phyloP scores from a whole-genome alignment of 2,797 vertebrate species.

The Limosa lapponica region DNA sequence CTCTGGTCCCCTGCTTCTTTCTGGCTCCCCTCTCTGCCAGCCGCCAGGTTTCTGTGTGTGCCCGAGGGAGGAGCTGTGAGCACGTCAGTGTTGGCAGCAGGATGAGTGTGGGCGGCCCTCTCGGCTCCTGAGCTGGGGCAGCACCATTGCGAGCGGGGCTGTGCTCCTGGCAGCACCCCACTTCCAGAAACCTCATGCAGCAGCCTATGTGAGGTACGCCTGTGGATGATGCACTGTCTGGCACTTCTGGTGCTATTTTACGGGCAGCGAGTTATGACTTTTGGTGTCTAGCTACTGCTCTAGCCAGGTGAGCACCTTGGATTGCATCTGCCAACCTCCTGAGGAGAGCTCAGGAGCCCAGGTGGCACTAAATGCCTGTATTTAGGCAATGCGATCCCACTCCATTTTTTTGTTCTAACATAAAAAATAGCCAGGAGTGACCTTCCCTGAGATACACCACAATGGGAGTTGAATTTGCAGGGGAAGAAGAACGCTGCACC shows the following conservation, averaged over 20 bases:
- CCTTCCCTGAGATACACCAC: neutral
- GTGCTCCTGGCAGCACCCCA: neutral
- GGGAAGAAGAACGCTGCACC: neutral
- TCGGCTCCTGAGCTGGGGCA: fast-evolving
- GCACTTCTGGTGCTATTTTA: neutral
- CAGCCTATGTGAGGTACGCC: fast-evolving
- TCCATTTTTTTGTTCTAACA: neutral
- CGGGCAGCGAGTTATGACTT: neutral
- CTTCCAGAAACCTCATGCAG: neutral
- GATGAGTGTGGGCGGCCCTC: fast-evolving
- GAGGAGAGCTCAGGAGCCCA: neutral
- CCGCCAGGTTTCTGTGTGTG: neutral
- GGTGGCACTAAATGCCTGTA: neutral
- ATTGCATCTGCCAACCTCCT: neutral
- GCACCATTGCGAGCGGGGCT: fast-evolving
- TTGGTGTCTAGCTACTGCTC: neutral
- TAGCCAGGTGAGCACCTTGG: neutral
- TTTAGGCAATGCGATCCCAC: neutral
- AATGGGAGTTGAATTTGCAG: neutral
- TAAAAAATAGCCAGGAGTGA: neutral
- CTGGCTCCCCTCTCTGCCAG: neutral
- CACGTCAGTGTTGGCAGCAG: fast-evolving
- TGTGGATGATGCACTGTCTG: neutral
- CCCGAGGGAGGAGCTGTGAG: neutral
- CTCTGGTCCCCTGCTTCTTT: neutral